Evolutionary conservation across 2,888 invertebrate genomes (phyloP).

Genomic region (Diploptera punctata): DNA sequence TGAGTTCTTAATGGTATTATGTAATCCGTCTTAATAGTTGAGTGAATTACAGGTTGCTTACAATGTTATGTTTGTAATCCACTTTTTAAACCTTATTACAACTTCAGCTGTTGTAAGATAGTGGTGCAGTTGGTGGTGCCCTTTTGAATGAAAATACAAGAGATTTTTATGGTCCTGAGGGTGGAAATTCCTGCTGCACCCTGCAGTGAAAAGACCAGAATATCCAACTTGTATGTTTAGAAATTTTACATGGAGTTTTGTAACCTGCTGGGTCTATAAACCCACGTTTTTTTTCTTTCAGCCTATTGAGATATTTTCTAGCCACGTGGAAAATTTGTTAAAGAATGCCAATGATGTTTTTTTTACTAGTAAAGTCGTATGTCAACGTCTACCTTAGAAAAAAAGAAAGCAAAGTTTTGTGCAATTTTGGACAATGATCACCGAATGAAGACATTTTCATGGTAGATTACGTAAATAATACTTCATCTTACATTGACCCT

Average conservation of each 20-base stretch:
- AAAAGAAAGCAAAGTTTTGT: background rate
- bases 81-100: too few relatives aligned
- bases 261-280: slow-evolving; percentile 1
- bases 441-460: too few relatives aligned
- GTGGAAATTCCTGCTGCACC: background rate
- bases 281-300: background rate
- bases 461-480: too few relatives aligned
- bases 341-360: background rate
- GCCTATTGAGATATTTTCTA: slow-evolving; percentile 2
- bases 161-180: too few relatives aligned
- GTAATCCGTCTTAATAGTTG: too few relatives aligned
- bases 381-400: background rate
- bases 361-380: background rate
- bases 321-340: background rate
- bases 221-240: background rate
- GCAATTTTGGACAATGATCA: background rate
- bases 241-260: background rate
- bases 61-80: too few relatives aligned
- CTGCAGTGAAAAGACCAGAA: background rate
- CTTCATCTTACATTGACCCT: too few relatives aligned
- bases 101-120: too few relatives aligned
- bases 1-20: too few relatives aligned
- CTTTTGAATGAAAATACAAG: too few relatives aligned
- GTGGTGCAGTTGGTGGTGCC: too few relatives aligned
- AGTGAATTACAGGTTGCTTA: too few relatives aligned